A percentile compares a stretch with the other conserved stretches of the same genome.
These are phyloP conservation scores for Pachypsylla venusta DNA, from an alignment of 1,140 invertebrate species.

Conservation along the genomic window DNA sequence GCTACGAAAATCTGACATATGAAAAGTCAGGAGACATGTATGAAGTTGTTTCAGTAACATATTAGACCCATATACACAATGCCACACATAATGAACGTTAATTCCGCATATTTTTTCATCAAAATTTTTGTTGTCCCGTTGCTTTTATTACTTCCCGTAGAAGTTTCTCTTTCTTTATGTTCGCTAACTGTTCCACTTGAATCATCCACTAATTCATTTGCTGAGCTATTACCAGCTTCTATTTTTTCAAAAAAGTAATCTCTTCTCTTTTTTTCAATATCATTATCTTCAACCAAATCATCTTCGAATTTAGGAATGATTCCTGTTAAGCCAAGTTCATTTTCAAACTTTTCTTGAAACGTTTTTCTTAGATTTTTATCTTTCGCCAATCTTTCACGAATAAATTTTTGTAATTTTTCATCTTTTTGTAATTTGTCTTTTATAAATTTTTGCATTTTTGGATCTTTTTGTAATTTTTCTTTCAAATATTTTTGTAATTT, in stretches of 20 bases:
- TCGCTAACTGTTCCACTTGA: no score
- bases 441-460: background rate
- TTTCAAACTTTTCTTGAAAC: background rate
- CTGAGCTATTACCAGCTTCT: no score
- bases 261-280: no score
- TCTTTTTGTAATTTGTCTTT: background rate
- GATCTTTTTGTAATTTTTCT: slow-evolving; percentile 9
- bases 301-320: background rate
- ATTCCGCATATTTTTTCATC: background rate
- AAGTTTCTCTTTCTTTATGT: no score
- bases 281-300: background rate
- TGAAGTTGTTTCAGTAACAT: background rate
- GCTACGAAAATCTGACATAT: no score
- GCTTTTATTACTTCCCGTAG: no score
- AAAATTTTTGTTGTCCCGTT: background rate
- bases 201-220: no score
- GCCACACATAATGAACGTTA: background rate
- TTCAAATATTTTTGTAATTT: slow-evolving; percentile 3
- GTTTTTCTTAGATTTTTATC: slow-evolving; percentile 3
- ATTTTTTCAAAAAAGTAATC: no score
- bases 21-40: no score
- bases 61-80: background rate
- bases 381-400: background rate
- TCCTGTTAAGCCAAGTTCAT: background rate
- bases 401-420: background rate